Base-by-base conservation (phyloP, 1,140 invertebrate genomes). In the Ostrea denselamellosa region DNA sequence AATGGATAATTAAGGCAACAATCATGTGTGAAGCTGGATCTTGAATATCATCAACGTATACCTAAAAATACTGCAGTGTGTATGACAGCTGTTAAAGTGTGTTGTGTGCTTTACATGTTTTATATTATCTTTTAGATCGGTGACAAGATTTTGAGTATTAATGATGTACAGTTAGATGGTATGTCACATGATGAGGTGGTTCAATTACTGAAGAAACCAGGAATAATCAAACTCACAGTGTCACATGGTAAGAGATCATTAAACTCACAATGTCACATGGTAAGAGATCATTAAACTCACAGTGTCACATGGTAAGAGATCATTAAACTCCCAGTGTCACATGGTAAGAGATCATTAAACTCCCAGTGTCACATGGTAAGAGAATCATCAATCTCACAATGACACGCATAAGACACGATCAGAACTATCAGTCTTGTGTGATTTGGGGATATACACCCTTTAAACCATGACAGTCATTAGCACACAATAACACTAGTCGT, bases 71-170 rank as follows among this genome's bases (percentile, higher is more conserved):
- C n/a, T n/a, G n/a, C n/a, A n/a, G n/a, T 44, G 34, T 44, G 2
- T 44, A 44, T 44, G 34, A 44, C 1, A 2, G 34, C 34, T 44
- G 34, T 5, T 44, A 44, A 5, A 44, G 1, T 44, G 2, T 44
- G 34, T 44, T 44, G 34, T 44, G 5, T 44, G 5, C 34, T 44
- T 44, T 44, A 44, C 5, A 5, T 44, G 34, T 44, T 44, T 44
- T 2, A 44, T 44, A 44, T 44, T 44, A 2, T 44, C 34, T 87
- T 87, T 1, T 88, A 95, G 94, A 91, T 93, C 88, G 94, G 94
- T 53, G 94, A 95, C 86, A 92, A 93, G 87, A 93, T 95, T 34
- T 68, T 95, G 44, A 91, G 88, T 87, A 93, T 95, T 53, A 94
- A 95, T 89, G 93, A 91, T 51, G 81, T 88, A 12, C 91, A 90